Evolutionary conservation across 2,888 invertebrate species (phyloP), one percentile per base, ranked within the genome.

Genomic region (Acrobasis consociella): DNA sequence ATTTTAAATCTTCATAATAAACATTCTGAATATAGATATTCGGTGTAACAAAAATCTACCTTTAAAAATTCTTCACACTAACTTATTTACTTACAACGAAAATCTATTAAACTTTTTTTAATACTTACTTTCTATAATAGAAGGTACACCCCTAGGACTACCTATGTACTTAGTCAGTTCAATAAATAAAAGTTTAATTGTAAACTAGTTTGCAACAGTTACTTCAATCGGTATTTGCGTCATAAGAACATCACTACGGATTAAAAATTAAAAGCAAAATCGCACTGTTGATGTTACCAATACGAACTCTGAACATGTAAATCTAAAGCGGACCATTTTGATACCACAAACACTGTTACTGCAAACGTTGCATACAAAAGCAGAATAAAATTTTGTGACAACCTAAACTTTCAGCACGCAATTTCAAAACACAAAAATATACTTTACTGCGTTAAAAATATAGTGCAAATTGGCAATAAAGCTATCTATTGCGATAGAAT

Each of bases 311-410:
- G 63, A 61, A 50, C 53, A 68, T 69, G 63, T 62, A 66, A 67
- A 65, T 63, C 39, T 58, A 52, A 51, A 67, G 62, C 64, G 50
- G n/a, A 39, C 49, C 51, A 61, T 63, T 66, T 65, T 58, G 59
- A 65, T 61, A 61, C 51, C 58, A 66, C 65, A 65, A 65, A 58
- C 56, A 64, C 59, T 56, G 67, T 66, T 66, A 58, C 61, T 70
- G 66, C 70, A 68, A 64, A 68, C 67, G 51, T 52, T 70, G 68
- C 67, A 68, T 69, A 66, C 55, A 63, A 61, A 67, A 67, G 64
- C 62, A 62, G 64, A 68, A 69, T 71, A 67, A 62, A 66, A 66
- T 60, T 65, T 58, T 46, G 50, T 58, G n/a, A 52, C 59, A 10
- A 60, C 37, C 17, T 60, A 37, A 22, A 16, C 11, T 49, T 11